phyloP scores from a whole-genome alignment of 2,888 invertebrate genomes.

The Drosophila mercatorum region DNA sequence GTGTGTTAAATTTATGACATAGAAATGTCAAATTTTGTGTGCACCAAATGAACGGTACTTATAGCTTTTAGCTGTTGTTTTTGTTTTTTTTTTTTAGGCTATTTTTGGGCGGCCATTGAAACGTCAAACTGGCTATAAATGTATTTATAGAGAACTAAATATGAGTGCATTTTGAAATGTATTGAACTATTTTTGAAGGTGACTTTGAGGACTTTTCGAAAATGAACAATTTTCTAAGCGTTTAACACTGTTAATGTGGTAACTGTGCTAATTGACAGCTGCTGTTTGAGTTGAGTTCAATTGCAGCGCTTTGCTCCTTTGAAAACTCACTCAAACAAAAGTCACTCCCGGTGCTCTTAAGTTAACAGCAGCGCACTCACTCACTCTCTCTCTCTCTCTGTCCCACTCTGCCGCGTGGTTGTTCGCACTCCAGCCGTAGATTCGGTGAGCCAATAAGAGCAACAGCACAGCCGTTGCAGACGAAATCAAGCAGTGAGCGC shows the following conservation, averaged over 20 bases:
- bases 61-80: conserved; percentile 5
- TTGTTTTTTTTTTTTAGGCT: conserved; percentile 16
- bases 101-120: conserved; percentile 41
- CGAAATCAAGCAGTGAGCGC: conserved; percentile 28
- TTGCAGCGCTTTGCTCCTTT: conserved; percentile 2
- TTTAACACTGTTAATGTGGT: background rate
- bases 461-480: conserved; percentile 41
- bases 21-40: conserved; percentile 65
- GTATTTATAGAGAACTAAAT: conserved; percentile 10
- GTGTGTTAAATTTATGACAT: conserved; percentile 65
- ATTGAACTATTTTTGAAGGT: conserved; percentile 63
- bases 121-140: conserved; percentile 34
- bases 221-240: background rate
- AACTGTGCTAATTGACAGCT: conserved; percentile 13
- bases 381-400: conserved; percentile 23
- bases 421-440: conserved; percentile 47
- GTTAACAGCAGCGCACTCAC: conserved; percentile 13
- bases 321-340: conserved; percentile 16
- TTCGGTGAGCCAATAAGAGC: conserved; percentile 61
- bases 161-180: conserved; percentile 40
- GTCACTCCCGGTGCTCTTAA: conserved; percentile 41
- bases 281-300: conserved; percentile 14
- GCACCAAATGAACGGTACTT: conserved; percentile 40
- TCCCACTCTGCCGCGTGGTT: conserved; percentile 4
- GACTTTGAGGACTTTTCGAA: conserved; percentile 49